Percentiles rank a stretch among this genome's conserved stretches.
Evolutionary conservation across 2,797 vertebrate species (phyloP).

Genomic region (Cyprinodon diabolis): DNA sequence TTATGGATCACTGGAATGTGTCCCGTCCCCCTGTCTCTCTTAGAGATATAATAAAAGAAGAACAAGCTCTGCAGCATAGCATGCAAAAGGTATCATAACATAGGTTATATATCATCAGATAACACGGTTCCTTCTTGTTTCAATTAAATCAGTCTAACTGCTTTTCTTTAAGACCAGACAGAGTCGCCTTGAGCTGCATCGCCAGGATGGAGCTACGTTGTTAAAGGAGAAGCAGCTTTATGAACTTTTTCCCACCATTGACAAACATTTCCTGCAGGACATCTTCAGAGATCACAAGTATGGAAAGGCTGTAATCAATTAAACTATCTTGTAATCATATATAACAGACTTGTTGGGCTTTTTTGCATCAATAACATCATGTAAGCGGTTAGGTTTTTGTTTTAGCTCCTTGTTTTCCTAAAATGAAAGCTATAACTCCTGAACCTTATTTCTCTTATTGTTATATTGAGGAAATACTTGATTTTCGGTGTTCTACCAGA

Average conservation of each 20-base stretch:
- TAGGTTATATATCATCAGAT: background rate
- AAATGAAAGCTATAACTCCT: background rate
- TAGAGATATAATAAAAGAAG: slow-evolving; percentile 94
- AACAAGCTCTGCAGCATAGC: slow-evolving; percentile 89
- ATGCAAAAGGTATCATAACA: slow-evolving; percentile 82
- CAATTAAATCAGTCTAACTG: background rate
- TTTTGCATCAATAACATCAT: background rate
- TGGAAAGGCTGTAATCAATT: slow-evolving; percentile 16
- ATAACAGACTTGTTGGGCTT: background rate
- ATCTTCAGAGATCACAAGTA: slow-evolving; percentile 96
- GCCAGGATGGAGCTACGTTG: slow-evolving; percentile 86
- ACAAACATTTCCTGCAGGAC: slow-evolving; percentile 90
- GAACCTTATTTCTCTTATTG: background rate
- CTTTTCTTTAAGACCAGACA: slow-evolving; percentile 64
- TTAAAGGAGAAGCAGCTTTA: slow-evolving; percentile 93
- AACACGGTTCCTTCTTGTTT: background rate
- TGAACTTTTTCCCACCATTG: slow-evolving; percentile 89
- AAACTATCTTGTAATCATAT: background rate
- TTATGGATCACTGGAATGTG: slow-evolving; percentile 92
- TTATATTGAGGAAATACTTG: background rate
- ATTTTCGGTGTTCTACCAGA: background rate
- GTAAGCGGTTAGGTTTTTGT: background rate
- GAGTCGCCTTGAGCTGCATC: slow-evolving; percentile 71
- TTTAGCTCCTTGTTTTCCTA: background rate
- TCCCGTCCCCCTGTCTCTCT: slow-evolving; percentile 88